Evolutionary conservation across 2,888 invertebrate genomes (phyloP).

Genomic region (Entomobrya proxima): DNA sequence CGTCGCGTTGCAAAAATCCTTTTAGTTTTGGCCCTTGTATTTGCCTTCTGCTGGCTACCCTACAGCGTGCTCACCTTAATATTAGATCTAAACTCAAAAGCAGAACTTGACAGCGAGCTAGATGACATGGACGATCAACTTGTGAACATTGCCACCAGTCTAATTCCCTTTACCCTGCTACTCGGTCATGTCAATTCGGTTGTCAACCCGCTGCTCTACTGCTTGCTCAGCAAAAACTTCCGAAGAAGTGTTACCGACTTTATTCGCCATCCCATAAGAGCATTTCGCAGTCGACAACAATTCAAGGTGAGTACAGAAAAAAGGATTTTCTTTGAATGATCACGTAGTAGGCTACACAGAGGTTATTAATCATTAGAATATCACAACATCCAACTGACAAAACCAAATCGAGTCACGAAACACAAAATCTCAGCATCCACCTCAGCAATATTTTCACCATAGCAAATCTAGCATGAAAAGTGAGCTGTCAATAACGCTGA

Average conservation of each 20-base stretch:
- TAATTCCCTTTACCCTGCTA: constrained; percentile 83
- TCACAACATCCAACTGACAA: no score
- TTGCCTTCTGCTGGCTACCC: constrained; percentile 88
- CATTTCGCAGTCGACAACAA: constrained; percentile 75
- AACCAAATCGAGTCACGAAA: no score
- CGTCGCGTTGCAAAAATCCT: constrained; percentile 87
- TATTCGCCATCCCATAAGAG: constrained; percentile 76
- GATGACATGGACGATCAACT: constrained; percentile 77
- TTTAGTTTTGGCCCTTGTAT: constrained; percentile 84
- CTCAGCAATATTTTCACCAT: no score
- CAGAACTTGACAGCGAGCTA: constrained; percentile 64
- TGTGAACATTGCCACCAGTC: constrained; percentile 59
- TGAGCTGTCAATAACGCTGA: no score
- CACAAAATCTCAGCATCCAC: no score
- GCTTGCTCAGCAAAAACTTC: constrained; percentile 86
- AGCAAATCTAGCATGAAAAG: no score
- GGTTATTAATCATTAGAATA: no score
- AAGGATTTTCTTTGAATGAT: no score
- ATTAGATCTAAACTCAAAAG: constrained; percentile 80
- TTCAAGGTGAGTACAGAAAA: constrained; percentile 76
- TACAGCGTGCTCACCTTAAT: constrained; percentile 85
- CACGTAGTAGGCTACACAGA: no score
- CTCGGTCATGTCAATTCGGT: constrained; percentile 87
- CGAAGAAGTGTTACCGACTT: constrained; percentile 83
- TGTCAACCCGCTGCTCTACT: constrained; percentile 87